phyloP scores from a whole-genome alignment of 2,113 vertebrate genomes.

The Pteropus alecto region DNA sequence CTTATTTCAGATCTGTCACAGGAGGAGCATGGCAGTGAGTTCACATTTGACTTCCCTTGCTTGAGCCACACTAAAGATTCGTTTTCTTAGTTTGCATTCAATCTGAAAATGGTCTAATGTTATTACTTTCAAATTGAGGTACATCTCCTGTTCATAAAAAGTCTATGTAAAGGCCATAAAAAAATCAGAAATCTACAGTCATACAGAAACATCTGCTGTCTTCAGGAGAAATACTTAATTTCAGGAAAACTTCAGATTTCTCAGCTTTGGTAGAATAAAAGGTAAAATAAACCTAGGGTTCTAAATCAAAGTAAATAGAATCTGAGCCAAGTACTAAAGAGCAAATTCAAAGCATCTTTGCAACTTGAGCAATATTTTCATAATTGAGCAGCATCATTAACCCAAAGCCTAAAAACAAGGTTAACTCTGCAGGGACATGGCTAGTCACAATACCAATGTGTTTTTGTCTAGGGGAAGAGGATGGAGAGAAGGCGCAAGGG shows the following conservation, averaged over 20 bases:
- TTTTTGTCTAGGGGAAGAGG: not conserved
- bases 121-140: not conserved
- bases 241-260: not conserved
- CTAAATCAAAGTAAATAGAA: not conserved
- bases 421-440: too few species aligned
- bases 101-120: not conserved
- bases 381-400: not conserved
- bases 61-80: not conserved
- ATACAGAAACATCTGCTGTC: not conserved
- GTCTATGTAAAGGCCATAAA: not conserved
- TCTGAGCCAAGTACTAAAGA: not conserved
- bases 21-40: not conserved
- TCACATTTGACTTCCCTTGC: not conserved
- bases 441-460: rapidly evolving
- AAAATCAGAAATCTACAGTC: not conserved
- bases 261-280: not conserved
- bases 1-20: not conserved
- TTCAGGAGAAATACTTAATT: not conserved
- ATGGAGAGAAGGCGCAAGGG: not conserved
- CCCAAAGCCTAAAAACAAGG: not conserved
- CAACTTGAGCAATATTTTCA: not conserved
- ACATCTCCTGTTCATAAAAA: not conserved
- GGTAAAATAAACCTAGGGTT: not conserved
- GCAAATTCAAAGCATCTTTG: not conserved
- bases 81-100: slow-evolving; percentile 20